Evolutionary conservation across 2,888 invertebrate genomes (phyloP).

Genomic region (Thalpophila matura): DNA sequence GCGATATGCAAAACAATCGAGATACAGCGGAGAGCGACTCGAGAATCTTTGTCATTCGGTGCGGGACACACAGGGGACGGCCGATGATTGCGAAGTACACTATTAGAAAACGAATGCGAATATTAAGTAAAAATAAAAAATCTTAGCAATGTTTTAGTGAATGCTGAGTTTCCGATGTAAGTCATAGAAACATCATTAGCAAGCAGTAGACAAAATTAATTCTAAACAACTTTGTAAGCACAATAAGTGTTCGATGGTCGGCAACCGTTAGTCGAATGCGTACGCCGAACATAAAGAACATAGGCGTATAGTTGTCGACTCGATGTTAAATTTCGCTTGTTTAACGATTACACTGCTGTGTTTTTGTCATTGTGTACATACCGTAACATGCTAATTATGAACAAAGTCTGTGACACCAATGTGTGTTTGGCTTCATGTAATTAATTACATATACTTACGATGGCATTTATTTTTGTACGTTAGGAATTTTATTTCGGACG

Average conservation of each 20-base stretch:
- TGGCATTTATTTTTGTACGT: slow-evolving; percentile 48
- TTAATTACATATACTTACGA: slow-evolving; percentile 62
- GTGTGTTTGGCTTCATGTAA: slow-evolving; percentile 64
- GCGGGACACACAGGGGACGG: slow-evolving; percentile 62
- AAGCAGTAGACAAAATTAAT: slow-evolving; percentile 46
- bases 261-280: slow-evolving; percentile 59
- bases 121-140: slow-evolving; percentile 23
- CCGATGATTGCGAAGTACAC: slow-evolving; percentile 37
- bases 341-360: slow-evolving; percentile 69
- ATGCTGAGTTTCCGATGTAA: slow-evolving; percentile 31
- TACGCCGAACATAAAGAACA: slow-evolving; percentile 49
- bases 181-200: slow-evolving; percentile 45
- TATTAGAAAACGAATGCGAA: slow-evolving; percentile 44
- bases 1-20: slow-evolving; percentile 89
- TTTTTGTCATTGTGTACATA: slow-evolving; percentile 69
- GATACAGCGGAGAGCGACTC: slow-evolving; percentile 77
- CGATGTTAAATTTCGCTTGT: slow-evolving; percentile 72
- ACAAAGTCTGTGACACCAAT: slow-evolving; percentile 73
- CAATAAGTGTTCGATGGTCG: slow-evolving; percentile 38
- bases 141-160: slow-evolving; percentile 25
- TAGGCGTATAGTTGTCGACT: slow-evolving; percentile 63
- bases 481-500: slow-evolving; percentile 36
- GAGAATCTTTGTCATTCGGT: slow-evolving; percentile 68
- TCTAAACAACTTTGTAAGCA: slow-evolving; percentile 35
- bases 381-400: slow-evolving; percentile 75